phyloP scores from a whole-genome alignment of 2,113 vertebrate species.

The Brachyhypopomus occidentalis region DNA sequence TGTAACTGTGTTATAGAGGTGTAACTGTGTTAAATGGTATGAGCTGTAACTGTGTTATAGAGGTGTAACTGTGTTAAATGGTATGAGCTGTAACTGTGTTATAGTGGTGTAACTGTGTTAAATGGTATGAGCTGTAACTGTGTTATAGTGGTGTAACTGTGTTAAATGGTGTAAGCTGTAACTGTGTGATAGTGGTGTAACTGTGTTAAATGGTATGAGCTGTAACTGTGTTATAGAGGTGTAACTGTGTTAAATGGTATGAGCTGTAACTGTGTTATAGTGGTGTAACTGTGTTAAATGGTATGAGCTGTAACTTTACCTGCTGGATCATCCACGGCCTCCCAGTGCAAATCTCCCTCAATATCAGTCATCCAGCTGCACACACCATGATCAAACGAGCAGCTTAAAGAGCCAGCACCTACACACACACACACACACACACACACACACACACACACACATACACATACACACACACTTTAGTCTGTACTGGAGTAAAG shows the following conservation, averaged over 20 bases:
- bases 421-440: conserved; percentile 43
- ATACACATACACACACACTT: conserved; percentile 41
- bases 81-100: background rate
- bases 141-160: background rate
- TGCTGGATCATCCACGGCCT: conserved; percentile 61
- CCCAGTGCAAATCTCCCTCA: conserved; percentile 83
- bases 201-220: background rate
- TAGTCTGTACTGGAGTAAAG: background rate
- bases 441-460: conserved; percentile 44
- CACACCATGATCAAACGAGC: conserved; percentile 82
- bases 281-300: conserved; percentile 1
- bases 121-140: background rate
- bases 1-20: background rate
- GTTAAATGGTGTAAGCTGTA: background rate
- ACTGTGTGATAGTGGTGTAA: background rate
- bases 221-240: background rate
- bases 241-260: background rate
- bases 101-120: background rate
- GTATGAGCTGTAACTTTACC: conserved; percentile 57
- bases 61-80: too few relatives aligned
- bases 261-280: conserved; percentile 36
- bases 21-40: background rate
- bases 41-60: background rate
- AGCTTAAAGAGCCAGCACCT: conserved; percentile 80
- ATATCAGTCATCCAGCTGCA: conserved; percentile 86